These are phyloP conservation scores for Cydia strobilella DNA, from an alignment of 1,140 invertebrate genomes.

Conservation along the genomic window DNA sequence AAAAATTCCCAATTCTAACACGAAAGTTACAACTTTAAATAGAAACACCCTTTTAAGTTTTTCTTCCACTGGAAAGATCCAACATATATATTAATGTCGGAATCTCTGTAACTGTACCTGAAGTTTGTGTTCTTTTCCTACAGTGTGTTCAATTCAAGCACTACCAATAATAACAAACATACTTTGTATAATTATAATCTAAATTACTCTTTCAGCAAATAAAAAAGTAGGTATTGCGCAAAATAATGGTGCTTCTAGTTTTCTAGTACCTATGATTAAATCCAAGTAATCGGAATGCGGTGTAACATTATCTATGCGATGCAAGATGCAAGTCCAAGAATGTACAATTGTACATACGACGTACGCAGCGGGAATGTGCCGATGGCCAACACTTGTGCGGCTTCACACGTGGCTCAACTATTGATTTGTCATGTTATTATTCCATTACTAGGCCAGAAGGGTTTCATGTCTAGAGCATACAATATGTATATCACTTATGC, in stretches of 20 bases:
- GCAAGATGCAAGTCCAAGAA: constrained; percentile 12
- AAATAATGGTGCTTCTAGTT: not conserved
- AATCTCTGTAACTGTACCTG: too few relatives aligned
- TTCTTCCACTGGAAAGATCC: too few relatives aligned
- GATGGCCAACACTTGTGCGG: constrained; percentile 18
- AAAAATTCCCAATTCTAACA: too few relatives aligned
- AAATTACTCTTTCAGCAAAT: not conserved
- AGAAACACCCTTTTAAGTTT: too few relatives aligned
- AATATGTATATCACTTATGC: constrained; percentile 9
- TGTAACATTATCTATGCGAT: constrained; percentile 9
- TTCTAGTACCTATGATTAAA: not conserved
- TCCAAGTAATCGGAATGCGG: not conserved
- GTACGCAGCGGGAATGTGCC: constrained; percentile 16
- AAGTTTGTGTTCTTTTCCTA: too few relatives aligned
- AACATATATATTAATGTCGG: too few relatives aligned
- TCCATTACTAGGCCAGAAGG: constrained; percentile 17
- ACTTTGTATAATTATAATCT: too few relatives aligned
- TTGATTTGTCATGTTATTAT: constrained; percentile 28
- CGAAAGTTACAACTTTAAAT: too few relatives aligned
- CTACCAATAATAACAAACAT: too few relatives aligned
- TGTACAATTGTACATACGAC: too few relatives aligned
- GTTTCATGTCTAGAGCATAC: not conserved
- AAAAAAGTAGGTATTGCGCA: not conserved
- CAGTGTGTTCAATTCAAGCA: too few relatives aligned
- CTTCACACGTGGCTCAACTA: constrained; percentile 19